Base-by-base conservation (phyloP, 2,888 invertebrate genomes). In the Lysandra bellargus region DNA sequence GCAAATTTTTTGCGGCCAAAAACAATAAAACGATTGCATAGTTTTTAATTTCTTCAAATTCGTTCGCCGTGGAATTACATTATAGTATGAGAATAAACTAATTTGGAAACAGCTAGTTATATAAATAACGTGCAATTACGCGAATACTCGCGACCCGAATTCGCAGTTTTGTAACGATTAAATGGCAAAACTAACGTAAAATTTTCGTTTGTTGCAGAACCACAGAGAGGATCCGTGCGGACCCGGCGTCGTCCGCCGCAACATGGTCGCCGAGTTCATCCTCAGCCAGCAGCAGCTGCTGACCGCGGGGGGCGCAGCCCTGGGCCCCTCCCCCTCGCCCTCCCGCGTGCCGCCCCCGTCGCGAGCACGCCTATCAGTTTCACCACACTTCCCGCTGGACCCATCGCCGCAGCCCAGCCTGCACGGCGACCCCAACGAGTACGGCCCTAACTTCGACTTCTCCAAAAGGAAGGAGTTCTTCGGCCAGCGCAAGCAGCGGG, bases 401-500 rank as follows among this genome's bases (percentile, higher is more conserved):
- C 91, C 88, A 81, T 86, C 87, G 14, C 90, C 90, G 5, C 87
- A 89, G 49, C 87, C 91, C 79, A 84, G 84, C 80, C 87, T 87
- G 78, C 86, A 88, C 30, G 87, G 86, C 9, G 90, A 91, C 84
- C 89, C 88, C 49, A 85, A 89, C 80, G 92, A 93, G 83, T 92
- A 91, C 84, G 86, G 87, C 94, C 95, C 96, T 78, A 90, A 85
- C 85, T 97, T 94, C 89, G 96, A 95, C 83, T 94, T 95, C 88
- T 95, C 96, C 85, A 96, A 97, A 85, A 96, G 97, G 84, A 98
- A 98, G 87, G 98, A 98, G 83, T 95, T 98, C 86, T 98, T 98
- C 91, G 97, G 97, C 1, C 97, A 98, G 86, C 96, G 99, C 85
- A 99, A 99, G 88, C 99, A 99, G 88, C 95, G 99, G 17, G 99